phyloP scores from a whole-genome alignment of 2,113 vertebrate genomes.

The Sminthopsis crassicaudata region DNA sequence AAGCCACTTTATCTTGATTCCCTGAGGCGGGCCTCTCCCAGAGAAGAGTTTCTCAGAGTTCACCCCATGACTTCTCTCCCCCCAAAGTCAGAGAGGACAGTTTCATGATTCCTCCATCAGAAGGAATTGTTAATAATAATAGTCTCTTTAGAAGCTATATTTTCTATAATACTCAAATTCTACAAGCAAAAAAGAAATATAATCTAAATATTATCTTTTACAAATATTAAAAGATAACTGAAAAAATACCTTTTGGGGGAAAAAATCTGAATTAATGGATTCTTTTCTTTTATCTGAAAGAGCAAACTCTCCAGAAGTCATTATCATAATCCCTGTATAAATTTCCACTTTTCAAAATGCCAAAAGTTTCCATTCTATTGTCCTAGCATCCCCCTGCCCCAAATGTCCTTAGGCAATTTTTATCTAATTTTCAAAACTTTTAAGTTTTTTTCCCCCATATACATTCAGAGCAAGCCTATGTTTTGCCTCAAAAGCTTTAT shows the following conservation, averaged over 20 bases:
- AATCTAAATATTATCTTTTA: neutral
- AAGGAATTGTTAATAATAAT: neutral
- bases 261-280: neutral
- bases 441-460: neutral
- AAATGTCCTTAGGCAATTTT: neutral
- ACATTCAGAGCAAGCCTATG: neutral
- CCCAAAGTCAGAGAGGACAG: too few species aligned
- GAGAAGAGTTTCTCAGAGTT: too few species aligned
- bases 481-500: neutral
- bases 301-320: neutral
- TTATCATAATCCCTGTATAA: neutral
- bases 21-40: too few species aligned
- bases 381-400: neutral
- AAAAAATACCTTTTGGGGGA: neutral
- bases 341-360: neutral
- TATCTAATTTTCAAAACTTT: constrained; percentile 36
- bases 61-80: too few species aligned
- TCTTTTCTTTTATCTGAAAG: constrained; percentile 1
- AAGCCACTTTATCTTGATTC: too few species aligned
- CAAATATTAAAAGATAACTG: neutral
- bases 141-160: neutral
- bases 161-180: neutral
- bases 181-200: neutral
- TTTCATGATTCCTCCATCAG: too few species aligned
- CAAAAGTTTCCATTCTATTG: neutral